Conservation (phyloP, 2,113 vertebrate species). For the Saccopteryx leptura region DNA sequence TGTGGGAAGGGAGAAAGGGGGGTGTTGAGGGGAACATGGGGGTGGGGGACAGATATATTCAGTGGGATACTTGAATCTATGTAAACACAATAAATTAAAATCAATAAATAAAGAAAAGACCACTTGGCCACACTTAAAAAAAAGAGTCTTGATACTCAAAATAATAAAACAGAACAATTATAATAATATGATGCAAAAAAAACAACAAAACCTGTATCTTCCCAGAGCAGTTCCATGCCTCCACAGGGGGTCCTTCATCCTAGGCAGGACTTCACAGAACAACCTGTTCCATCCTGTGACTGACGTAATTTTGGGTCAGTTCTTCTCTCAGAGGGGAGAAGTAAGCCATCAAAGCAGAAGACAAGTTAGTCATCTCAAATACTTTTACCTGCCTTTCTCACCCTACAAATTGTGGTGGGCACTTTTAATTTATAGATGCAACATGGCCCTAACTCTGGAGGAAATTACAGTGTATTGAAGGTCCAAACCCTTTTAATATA, state of each 20-base stretch:
- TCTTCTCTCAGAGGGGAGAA: not conserved
- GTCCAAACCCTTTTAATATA: not conserved
- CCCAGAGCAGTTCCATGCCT: not conserved
- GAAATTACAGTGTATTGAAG: not conserved
- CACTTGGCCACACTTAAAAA: too few species aligned
- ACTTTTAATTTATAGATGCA: not conserved
- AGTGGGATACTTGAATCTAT: too few species aligned
- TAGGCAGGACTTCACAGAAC: not conserved
- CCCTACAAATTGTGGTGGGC: not conserved
- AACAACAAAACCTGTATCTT: not conserved
- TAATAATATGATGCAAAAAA: too few species aligned
- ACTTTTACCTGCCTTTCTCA: not conserved
- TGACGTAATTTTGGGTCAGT: accelerated
- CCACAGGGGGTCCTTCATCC: not conserved
- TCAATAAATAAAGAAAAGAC: too few species aligned
- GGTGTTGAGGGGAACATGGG: too few species aligned
- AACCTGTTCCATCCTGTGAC: not conserved
- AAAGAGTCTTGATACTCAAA: too few species aligned
- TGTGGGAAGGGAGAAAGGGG: too few species aligned
- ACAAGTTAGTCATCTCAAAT: not conserved
- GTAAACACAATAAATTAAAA: too few species aligned
- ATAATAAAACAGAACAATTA: too few species aligned
- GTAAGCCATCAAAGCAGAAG: not conserved
- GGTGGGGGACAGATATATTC: too few species aligned
- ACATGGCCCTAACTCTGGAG: not conserved